A percentile compares a stretch with the other conserved stretches of the same genome.
Evolutionary conservation across 2,888 invertebrate species (phyloP).

Genomic region (Athalia circularis): DNA sequence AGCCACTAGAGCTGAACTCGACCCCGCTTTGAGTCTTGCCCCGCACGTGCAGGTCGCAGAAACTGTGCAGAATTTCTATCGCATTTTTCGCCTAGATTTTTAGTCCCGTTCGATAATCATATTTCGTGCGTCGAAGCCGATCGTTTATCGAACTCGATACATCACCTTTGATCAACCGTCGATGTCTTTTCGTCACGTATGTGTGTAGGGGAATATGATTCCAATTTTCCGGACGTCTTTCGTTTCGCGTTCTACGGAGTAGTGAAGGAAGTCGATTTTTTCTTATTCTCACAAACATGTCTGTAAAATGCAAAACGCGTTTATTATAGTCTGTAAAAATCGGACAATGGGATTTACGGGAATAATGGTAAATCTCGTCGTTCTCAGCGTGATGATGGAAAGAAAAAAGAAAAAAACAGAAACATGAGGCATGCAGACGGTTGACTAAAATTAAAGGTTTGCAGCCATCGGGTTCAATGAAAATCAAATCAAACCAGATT

Average conservation of each 20-base stretch:
- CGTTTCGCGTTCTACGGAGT: background rate
- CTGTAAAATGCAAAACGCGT: constrained; percentile 29
- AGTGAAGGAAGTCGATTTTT: background rate
- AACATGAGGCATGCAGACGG: background rate
- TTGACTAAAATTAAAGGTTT: background rate
- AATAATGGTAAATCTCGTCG: constrained; percentile 45
- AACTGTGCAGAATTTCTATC: constrained; percentile 41
- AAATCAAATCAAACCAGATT: too few species aligned
- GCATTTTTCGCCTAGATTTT: constrained; percentile 7
- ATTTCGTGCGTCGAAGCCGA: too few species aligned
- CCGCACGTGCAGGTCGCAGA: constrained; percentile 26
- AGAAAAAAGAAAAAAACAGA: background rate
- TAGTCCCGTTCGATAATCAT: too few species aligned
- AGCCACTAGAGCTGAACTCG: constrained; percentile 44
- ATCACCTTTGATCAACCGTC: too few species aligned
- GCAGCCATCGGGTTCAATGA: too few species aligned
- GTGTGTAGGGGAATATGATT: too few species aligned
- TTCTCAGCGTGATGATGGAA: background rate
- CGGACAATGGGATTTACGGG: constrained; percentile 46
- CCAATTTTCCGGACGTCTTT: background rate
- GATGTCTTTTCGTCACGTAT: too few species aligned
- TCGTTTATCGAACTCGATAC: too few species aligned
- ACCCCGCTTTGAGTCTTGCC: constrained; percentile 26
- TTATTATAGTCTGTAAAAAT: constrained; percentile 8
- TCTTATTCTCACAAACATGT: background rate